Conservation (phyloP, 2,797 vertebrate species). For the Gastrophryne carolinensis region DNA sequence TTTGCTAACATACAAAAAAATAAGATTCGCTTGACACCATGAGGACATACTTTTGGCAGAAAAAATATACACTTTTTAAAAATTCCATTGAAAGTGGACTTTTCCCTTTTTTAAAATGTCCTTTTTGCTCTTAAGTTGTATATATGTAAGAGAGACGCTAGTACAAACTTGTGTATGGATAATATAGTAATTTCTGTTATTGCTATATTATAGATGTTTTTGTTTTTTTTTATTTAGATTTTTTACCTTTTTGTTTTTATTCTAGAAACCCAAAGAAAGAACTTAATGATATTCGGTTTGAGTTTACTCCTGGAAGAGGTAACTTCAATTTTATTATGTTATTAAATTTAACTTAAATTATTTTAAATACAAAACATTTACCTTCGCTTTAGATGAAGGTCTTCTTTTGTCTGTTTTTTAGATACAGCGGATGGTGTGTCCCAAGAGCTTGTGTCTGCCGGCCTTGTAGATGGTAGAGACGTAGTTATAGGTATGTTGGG, state of each 20-base stretch:
- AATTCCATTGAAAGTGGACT: too few relatives aligned
- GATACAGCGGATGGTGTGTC: constrained; percentile 98
- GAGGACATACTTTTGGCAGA: too few relatives aligned
- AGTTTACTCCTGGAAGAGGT: constrained; percentile 98
- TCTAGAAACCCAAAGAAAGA: constrained; percentile 97
- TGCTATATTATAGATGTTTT: too few relatives aligned
- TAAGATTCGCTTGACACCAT: too few relatives aligned
- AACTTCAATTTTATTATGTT: constrained; percentile 14
- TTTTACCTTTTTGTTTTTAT: not conserved
- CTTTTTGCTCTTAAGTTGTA: too few relatives aligned
- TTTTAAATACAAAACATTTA: not conserved
- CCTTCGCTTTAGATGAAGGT: not conserved
- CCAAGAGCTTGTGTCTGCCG: constrained; percentile 96
- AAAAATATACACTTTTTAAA: too few relatives aligned
- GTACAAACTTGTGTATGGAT: too few relatives aligned
- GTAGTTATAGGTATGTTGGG: constrained; percentile 87
- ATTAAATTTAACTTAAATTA: not conserved
- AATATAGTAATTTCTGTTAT: too few relatives aligned
- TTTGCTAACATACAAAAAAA: too few relatives aligned
- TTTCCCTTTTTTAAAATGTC: too few relatives aligned
- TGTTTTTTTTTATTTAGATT: not conserved
- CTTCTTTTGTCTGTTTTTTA: constrained; percentile 58
- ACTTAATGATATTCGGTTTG: constrained; percentile 96
- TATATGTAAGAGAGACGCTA: too few relatives aligned
- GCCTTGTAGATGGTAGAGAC: constrained; percentile 94